Percentiles rank a stretch among this genome's conserved stretches.
phyloP scores from a whole-genome alignment of 1,140 invertebrate genomes.

The Sminthurides bifidus region DNA sequence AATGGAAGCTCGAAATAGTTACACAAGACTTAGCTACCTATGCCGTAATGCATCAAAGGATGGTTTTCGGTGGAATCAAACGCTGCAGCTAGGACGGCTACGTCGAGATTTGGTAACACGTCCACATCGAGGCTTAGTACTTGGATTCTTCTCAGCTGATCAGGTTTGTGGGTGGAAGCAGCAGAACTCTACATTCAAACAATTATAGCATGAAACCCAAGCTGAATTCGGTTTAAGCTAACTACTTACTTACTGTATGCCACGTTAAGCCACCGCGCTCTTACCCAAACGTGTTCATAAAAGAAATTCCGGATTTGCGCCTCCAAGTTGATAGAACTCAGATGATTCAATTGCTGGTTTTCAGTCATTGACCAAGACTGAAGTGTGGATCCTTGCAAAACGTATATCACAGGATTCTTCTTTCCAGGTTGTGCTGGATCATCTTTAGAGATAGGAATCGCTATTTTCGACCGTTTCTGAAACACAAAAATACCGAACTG shows the following conservation, averaged over 20 bases:
- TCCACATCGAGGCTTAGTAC: constrained; percentile 22
- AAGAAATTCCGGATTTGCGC: constrained; percentile 49
- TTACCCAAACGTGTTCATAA: constrained; percentile 48
- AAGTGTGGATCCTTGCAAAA: constrained; percentile 51
- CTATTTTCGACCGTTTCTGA: constrained; percentile 50
- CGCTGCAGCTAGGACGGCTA: constrained; percentile 19
- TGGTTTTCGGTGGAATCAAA: constrained; percentile 13
- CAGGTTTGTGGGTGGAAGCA: background rate
- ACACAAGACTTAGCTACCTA: constrained; percentile 11
- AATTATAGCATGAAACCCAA: constrained; percentile 14
- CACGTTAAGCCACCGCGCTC: no score
- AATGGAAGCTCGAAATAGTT: background rate
- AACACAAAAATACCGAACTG: constrained; percentile 11
- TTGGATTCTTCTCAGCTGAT: constrained; percentile 23
- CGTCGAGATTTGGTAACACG: constrained; percentile 7
- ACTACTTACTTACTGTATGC: no score
- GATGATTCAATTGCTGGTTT: constrained; percentile 36
- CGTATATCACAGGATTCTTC: constrained; percentile 42
- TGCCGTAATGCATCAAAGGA: constrained; percentile 22
- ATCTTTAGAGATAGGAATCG: constrained; percentile 36
- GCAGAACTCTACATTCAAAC: background rate
- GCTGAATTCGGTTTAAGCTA: no score
- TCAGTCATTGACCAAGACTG: constrained; percentile 54
- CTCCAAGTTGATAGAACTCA: constrained; percentile 53
- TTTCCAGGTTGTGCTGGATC: constrained; percentile 31